Evolutionary conservation across 1,140 invertebrate genomes (phyloP).

Genomic region (Drosophila arawakana): DNA sequence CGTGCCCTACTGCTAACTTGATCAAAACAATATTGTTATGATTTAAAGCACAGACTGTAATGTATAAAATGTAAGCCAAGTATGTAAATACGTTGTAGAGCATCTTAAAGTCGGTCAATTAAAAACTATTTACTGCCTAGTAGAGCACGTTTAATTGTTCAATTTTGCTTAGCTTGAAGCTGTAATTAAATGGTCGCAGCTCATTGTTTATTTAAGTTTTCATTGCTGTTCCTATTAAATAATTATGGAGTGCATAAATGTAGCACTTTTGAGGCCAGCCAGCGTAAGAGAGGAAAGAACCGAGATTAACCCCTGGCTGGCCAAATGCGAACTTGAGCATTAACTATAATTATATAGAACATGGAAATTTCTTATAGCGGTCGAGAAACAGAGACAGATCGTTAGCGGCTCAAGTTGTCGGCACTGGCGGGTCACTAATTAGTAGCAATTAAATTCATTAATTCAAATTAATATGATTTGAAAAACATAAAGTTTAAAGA

Average conservation of each 20-base stretch:
- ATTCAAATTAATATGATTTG: slow-evolving; percentile 80
- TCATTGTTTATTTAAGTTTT: slow-evolving; percentile 17
- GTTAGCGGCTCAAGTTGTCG: slow-evolving; percentile 66
- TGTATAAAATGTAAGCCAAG: too few relatives aligned
- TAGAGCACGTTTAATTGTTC: slow-evolving; percentile 7
- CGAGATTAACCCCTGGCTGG: slow-evolving; percentile 18
- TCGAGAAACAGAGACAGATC: slow-evolving; percentile 31
- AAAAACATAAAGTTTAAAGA: slow-evolving; percentile 62
- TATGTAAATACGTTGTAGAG: too few relatives aligned
- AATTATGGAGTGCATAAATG: slow-evolving; percentile 36
- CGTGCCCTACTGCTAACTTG: slow-evolving; percentile 33
- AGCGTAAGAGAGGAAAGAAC: not conserved
- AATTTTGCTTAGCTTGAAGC: slow-evolving; percentile 7
- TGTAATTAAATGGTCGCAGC: slow-evolving; percentile 30
- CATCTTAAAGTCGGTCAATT: too few relatives aligned
- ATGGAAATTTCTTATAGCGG: slow-evolving; percentile 54
- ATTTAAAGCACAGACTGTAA: not conserved
- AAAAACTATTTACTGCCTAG: too few relatives aligned
- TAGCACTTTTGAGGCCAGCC: slow-evolving; percentile 20
- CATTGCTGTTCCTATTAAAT: slow-evolving; percentile 26
- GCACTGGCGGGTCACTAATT: slow-evolving; percentile 71
- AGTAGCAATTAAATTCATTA: slow-evolving; percentile 79
- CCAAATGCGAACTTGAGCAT: not conserved
- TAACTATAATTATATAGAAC: slow-evolving; percentile 65
- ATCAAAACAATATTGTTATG: not conserved